Percentiles rank a stretch among this genome's conserved stretches.
Conservation (phyloP, 2,113 vertebrate species). For the Pionites leucogaster region DNA sequence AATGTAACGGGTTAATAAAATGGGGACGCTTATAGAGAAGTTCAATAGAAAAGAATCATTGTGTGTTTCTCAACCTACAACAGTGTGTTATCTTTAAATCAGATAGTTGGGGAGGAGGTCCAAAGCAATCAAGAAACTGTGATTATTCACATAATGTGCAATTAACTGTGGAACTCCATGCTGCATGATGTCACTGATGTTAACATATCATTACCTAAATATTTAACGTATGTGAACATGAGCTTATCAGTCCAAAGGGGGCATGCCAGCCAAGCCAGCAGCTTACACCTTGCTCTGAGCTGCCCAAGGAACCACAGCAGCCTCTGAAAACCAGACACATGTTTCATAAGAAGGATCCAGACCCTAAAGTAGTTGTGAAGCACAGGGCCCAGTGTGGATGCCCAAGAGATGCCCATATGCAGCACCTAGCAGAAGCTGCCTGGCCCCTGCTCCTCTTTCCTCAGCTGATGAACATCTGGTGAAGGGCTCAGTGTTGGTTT, state of each 20-base stretch:
- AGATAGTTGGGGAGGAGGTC: not conserved
- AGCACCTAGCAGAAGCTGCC: not conserved
- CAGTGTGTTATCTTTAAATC: not conserved
- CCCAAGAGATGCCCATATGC: not conserved
- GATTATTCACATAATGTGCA: not conserved
- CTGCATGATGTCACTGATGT: not conserved
- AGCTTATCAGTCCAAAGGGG: accelerated
- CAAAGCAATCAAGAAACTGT: not conserved
- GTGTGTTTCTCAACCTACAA: not conserved
- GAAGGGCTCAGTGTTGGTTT: not conserved
- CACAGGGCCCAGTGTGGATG: not conserved
- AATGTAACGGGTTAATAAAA: not conserved
- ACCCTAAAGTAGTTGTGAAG: not conserved
- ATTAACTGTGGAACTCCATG: not conserved
- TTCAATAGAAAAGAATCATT: not conserved
- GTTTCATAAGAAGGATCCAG: not conserved
- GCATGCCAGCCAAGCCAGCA: not conserved
- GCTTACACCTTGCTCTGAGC: not conserved
- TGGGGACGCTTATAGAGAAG: not conserved
- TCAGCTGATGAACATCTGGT: not conserved
- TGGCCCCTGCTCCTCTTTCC: not conserved
- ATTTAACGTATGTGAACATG: not conserved
- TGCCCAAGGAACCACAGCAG: not conserved
- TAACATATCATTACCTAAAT: not conserved
- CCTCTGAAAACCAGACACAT: not conserved